Evolutionary conservation across 2,113 vertebrate genomes (phyloP).

Genomic region (Oryzias melastigma): DNA sequence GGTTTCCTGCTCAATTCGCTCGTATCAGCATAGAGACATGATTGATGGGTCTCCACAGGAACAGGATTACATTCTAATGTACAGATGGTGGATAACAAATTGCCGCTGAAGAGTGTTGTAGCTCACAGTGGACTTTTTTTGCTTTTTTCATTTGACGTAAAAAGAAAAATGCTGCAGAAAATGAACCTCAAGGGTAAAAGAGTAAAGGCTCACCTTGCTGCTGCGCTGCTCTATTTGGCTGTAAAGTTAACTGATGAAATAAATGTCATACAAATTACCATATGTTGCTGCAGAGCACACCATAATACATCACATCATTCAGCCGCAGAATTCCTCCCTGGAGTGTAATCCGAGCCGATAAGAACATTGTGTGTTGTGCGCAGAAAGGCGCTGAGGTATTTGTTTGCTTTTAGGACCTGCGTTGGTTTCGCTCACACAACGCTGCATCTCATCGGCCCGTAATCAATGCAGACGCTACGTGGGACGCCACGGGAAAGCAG

Average conservation of each 20-base stretch:
- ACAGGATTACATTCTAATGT: constrained; percentile 17
- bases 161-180: constrained; percentile 23
- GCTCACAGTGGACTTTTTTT: constrained; percentile 5
- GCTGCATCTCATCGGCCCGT: constrained; percentile 11
- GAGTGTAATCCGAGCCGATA: constrained; percentile 66
- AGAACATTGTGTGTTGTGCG: constrained; percentile 57
- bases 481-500: constrained; percentile 1
- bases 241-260: constrained; percentile 63
- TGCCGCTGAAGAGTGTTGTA: constrained; percentile 21
- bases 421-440: constrained; percentile 42
- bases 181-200: constrained; percentile 22
- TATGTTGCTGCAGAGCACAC: constrained; percentile 58
- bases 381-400: constrained; percentile 56
- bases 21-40: constrained; percentile 3
- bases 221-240: constrained; percentile 46
- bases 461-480: not conserved
- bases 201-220: constrained; percentile 46
- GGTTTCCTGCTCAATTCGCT: constrained; percentile 15
- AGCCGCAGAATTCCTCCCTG: constrained; percentile 51
- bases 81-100: constrained; percentile 31
- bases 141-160: constrained; percentile 5
- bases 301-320: constrained; percentile 68
- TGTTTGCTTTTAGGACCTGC: constrained; percentile 48
- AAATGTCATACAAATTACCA: constrained; percentile 64
- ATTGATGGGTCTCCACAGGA: constrained; percentile 17